Base-by-base conservation (phyloP, 2,797 vertebrate genomes). In the Amblyraja radiata region DNA sequence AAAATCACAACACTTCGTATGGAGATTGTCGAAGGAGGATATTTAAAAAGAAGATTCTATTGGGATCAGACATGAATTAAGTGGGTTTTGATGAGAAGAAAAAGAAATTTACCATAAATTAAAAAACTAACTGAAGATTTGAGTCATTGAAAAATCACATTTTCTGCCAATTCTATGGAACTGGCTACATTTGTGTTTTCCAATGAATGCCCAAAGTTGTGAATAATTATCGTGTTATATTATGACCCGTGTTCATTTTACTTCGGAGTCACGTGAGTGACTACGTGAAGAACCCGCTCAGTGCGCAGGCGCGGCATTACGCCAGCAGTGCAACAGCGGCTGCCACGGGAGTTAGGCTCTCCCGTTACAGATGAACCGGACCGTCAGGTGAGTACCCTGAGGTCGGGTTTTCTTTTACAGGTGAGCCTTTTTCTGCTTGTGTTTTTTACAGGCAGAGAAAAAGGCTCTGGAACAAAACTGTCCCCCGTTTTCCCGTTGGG, bases 61-160 rank as follows among this genome's bases (percentile, higher is more conserved):
- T 86, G 61, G 18, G 46, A 5, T 61, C n/a, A 88, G 84, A 88
- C n/a, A 86, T 84, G 28, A 86, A 86, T 86, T 86, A 83, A 23
- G n/a, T 36, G n/a, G 28, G 23, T 73, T 65, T 88, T 63, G 1
- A 32, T 88, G 61, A 63, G n/a, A 88, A 63, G 68, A 9, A 73
- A 23, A 73, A 73, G 5, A 88, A 68, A 36, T 36, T 88, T 9
- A 88, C 63, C n/a, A 68, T 32, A 88, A 88, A 88, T 63, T 88
- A 88, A 32, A 88, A 68, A 16, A 65, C 28, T 63, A 65, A 86
- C 61, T 88, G 61, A 88, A 88, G n/a, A 88, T n/a, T 21, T 65
- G 63, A 65, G 13, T 86, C 2, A 21, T 73, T 73, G 71, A 23
- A 73, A 54, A 23, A 21, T 73, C 71, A 73, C 21, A 73, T 73